Base-by-base conservation (phyloP, 2,113 vertebrate genomes). In the Rafetus swinhoei region DNA sequence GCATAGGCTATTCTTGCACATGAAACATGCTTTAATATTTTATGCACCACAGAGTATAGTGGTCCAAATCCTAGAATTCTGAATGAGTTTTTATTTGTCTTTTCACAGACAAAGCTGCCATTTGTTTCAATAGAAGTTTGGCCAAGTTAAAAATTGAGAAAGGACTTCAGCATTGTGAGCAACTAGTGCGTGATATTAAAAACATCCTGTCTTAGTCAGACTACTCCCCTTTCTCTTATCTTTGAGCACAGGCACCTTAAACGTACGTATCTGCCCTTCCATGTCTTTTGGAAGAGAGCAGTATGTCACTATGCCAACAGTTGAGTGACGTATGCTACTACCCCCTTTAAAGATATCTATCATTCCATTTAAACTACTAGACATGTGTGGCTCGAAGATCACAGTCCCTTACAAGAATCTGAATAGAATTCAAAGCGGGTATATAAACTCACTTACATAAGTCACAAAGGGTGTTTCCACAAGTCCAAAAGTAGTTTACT, bases 221-320 rank as follows among this genome's bases (percentile, higher is more conserved):
- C 82, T 72, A 74, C 84, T 95, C 84, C 79, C 69, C 57, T 84
- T 90, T 77, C 80, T 77, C 89, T 97, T 97, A 97, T 97, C 97
- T 95, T 90, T 0, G 50, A 89, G 89, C 79, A 9, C 96, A 97
- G 88, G 86, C 95, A 81, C 35, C 92, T 45, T 50, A 56, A 79
- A 69, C 87, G 81, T 0, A 3, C 1, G 1, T 95, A 96, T 96
- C 93, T 84, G 65, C 74, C 53, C 81, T 5, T 55, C 32, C 55
- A 82, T 1, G n/a, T 39, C 92, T 89, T 85, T 39, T 94, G 45
- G 19, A 88, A 77, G 53, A 84, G 9, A 82, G 88, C 3, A 1
- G 59, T 97, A 97, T 97, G 96, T 95, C 52, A 1, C 1, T 0
- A 0, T 53, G 54, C 94, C 93, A 94, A 79, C 9, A 90, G 76